Base-by-base conservation (phyloP, 1,140 invertebrate genomes). In the Saccostrea cuccullata region DNA sequence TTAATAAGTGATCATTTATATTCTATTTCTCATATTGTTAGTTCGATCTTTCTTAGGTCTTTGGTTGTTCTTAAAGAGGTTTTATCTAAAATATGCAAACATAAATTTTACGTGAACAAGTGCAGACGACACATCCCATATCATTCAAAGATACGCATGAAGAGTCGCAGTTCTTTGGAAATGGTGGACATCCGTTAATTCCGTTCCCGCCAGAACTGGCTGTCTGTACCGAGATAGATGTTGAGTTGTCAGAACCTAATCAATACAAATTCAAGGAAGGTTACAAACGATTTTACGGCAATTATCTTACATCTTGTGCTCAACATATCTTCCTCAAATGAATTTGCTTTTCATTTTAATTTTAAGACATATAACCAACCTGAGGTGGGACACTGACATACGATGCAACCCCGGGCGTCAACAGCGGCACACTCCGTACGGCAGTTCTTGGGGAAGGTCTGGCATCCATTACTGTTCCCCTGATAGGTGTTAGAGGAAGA, bases 101-200 rank as follows among this genome's bases (percentile, higher is more conserved):
- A 6, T 20, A 64, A 26, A 77, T 36, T 26, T 77, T 77, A 77
- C 70, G 9, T 85, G 84, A 47, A 85, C 84, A 85, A 11, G 55
- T 26, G 26, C 84, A 85, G 8, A 85, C 23, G 9, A 85, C 84
- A 20, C 84, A 85, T 64, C 84, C 84, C 55, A 85, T 60, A 56
- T 26, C 55, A 40, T 85, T n/a, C n/a, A 85, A 8, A 23, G 55
- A 60, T n/a, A 85, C 84, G 36, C 84, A 85, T 12, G n/a, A 58
- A 12, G 84, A 85, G 30, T 55, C 55, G 30, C 84, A 85, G 56
- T n/a, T 85, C 84, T 85, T 85, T 12, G 84, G 56, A 26, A 85
- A 60, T 20, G 55, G 15, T 17, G 84, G 84, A 85, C 84, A 85
- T 23, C 84, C 84, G 17, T 85, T 85, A n/a, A 60, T 85, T 36